These are phyloP conservation scores for Geodia barretti DNA, from an alignment of 37 sponge, comb jelly and placozoan genomes.

Conservation along the genomic window DNA sequence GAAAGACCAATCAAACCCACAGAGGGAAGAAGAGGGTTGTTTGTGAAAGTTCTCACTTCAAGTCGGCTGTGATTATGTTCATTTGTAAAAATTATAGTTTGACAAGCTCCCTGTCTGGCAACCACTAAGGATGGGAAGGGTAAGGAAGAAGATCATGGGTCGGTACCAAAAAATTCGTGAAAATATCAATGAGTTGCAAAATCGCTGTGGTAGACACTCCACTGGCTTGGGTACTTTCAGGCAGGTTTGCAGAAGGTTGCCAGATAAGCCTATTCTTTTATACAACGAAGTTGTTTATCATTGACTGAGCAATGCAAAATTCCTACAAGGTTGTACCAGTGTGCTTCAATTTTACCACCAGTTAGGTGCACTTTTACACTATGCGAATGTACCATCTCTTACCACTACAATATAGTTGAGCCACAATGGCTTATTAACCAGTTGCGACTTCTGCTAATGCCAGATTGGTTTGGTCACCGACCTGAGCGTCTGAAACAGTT, in stretches of 20 bases:
- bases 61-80: no score
- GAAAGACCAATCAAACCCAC: no score
- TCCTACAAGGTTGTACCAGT: constrained; percentile 9
- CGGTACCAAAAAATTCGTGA: background rate
- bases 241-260: constrained; percentile 30
- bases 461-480: constrained; percentile 13
- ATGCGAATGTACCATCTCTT: constrained; percentile 17
- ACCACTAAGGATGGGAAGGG: constrained; percentile 55
- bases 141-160: constrained; percentile 30
- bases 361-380: constrained; percentile 47
- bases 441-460: constrained; percentile 25
- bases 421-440: constrained; percentile 52
- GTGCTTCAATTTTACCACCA: constrained; percentile 65
- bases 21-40: no score
- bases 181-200: constrained; percentile 15
- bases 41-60: no score
- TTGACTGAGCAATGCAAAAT: constrained; percentile 3
- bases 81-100: background rate
- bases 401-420: constrained; percentile 19
- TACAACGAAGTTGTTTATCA: constrained; percentile 3
- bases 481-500: background rate
- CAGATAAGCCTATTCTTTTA: constrained; percentile 9
- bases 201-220: constrained; percentile 18
- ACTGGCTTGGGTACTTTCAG: constrained; percentile 51
- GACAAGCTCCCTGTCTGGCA: constrained; percentile 26